Base-by-base conservation (phyloP, 1,140 invertebrate species). In the Diploscapter pachys region DNA sequence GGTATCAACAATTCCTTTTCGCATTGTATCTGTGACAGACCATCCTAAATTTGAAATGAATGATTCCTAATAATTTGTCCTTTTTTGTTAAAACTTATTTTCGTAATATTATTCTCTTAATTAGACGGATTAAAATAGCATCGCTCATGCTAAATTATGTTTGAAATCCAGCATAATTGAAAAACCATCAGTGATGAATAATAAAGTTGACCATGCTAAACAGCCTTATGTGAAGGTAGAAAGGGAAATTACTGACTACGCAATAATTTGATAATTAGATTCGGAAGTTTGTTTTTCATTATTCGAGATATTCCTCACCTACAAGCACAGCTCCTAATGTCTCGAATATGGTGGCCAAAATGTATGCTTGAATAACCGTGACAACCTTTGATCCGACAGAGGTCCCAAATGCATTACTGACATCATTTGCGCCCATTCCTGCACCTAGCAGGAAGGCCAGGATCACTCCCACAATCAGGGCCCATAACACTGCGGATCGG, bases 1-100 rank as follows among this genome's bases (percentile, higher is more conserved):
- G 0, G 95, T 90, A 85, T 97, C 93, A 73, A 98, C 87, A 64
- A 98, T 96, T 49, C 94, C 95, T 88, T 96, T 97, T 31, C 96
- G 90, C 90, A 99, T 96, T 0, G 95, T 98, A 85, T 96, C 94
- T 13, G 94, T 96, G 9, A 98, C 96, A 86, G 93, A 92, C 84
- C 92, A 93, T 11, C 92, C 66, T 68, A 68, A 52, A 68, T 9
- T 9, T 55, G 9, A 59, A 31, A 31, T 11, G 9, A 59, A 59
- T 1, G 57, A 11, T 59, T 59, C 9, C 57, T 11, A 59, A n/a
- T n/a, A n/a, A 2, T 59, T 59, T 11, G 57, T 31, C 31, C 31
- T 31, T 31, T 31, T 31, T 31, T 31, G 31, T 31, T 31, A 31
- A 31, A 31, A 31, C 31, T 31, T 31, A 31, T 31, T 31, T 31